Conservation (phyloP, 2,797 vertebrate species). For the Sarcophilus harrisii region DNA sequence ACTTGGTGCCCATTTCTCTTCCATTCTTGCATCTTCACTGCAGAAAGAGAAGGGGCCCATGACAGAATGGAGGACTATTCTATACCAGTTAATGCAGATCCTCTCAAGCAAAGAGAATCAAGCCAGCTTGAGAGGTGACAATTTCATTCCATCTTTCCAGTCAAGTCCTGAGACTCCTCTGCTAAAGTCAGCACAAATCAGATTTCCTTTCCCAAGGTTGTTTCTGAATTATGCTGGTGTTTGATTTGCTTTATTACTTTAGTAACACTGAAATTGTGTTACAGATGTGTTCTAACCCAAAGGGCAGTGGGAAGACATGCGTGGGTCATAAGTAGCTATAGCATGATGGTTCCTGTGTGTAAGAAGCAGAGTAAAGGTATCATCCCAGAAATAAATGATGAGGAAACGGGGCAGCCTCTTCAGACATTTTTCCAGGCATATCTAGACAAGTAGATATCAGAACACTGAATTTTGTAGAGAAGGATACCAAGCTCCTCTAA, state of each 20-base stretch:
- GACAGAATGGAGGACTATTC: background rate
- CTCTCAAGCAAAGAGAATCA: background rate
- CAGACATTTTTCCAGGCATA: background rate
- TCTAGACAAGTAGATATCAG: background rate
- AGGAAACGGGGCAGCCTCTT: background rate
- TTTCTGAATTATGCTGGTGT: slow-evolving; percentile 36
- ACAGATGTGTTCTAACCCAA: background rate
- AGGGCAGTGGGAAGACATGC: background rate
- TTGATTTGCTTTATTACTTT: slow-evolving; percentile 45
- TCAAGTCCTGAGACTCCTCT: slow-evolving; percentile 44
- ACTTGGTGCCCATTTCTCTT: background rate
- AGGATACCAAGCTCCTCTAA: background rate
- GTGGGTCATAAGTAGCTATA: background rate
- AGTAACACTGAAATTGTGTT: slow-evolving; percentile 17
- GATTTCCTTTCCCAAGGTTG: slow-evolving; percentile 24
- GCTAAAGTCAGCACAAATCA: slow-evolving; percentile 45
- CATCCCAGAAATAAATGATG: background rate
- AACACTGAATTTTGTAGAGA: background rate
- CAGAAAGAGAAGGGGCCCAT: background rate
- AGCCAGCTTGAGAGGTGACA: background rate
- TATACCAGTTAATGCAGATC: background rate
- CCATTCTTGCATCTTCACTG: background rate
- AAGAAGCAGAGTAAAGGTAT: background rate
- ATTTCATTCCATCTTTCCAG: background rate
- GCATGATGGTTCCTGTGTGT: no score